Evolutionary conservation across 2,113 vertebrate species (phyloP).

Genomic region (Pseudorasbora parva): DNA sequence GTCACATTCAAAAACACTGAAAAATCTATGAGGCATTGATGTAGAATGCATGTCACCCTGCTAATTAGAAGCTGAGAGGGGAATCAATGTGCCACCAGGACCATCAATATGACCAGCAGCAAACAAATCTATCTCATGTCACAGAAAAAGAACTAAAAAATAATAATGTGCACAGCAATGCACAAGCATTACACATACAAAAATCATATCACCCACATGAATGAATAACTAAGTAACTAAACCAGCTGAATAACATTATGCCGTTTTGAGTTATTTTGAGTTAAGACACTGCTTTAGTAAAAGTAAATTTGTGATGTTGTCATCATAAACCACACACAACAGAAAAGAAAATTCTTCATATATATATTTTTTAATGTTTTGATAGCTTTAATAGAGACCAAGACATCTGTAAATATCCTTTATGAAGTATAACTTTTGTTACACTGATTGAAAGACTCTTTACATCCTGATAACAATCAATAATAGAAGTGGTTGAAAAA

Average conservation of each 20-base stretch:
- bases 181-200: background rate
- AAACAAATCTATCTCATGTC: conserved; percentile 19
- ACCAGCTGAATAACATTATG: background rate
- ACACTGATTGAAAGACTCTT: too few species aligned
- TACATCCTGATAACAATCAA: too few species aligned
- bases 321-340: background rate
- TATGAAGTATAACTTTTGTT: background rate
- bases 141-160: background rate
- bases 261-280: too few species aligned
- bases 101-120: conserved; percentile 27
- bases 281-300: background rate
- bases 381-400: background rate
- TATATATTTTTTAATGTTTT: background rate
- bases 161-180: too few species aligned
- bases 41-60: background rate
- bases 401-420: background rate
- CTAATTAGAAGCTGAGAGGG: conserved; percentile 6
- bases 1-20: conserved; percentile 1
- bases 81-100: conserved; percentile 49
- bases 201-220: background rate
- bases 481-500: too few species aligned
- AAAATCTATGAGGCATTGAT: conserved; percentile 24
- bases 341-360: background rate
- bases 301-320: background rate
- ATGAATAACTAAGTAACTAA: background rate